These are phyloP conservation scores for Caerostris darwini DNA, from an alignment of 1,140 invertebrate genomes.

Conservation along the genomic window DNA sequence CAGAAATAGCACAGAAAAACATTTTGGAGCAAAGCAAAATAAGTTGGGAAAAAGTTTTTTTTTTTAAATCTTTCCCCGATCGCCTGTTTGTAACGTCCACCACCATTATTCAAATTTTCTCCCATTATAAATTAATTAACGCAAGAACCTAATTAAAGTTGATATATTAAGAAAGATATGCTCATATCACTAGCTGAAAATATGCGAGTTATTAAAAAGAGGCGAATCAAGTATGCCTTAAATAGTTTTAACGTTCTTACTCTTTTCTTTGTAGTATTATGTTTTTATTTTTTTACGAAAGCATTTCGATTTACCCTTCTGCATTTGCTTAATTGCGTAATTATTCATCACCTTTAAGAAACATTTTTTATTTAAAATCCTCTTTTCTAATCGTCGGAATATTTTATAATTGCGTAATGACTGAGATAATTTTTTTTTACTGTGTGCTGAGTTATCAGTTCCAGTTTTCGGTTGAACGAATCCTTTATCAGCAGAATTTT, in stretches of 20 bases:
- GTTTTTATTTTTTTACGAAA: background rate
- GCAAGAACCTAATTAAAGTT: conserved; percentile 55
- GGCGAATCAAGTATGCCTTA: conserved; percentile 14
- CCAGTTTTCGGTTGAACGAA: background rate
- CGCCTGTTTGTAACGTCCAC: background rate
- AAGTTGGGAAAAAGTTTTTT: background rate
- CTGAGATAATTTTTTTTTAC: background rate
- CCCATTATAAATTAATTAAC: conserved; percentile 72
- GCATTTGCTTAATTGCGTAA: conserved; percentile 57
- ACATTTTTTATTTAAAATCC: conserved; percentile 19
- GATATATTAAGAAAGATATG: conserved; percentile 69
- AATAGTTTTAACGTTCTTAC: conserved; percentile 21
- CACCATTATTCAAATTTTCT: conserved; percentile 61
- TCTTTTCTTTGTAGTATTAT: too few relatives aligned
- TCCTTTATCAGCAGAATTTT: conserved; percentile 14
- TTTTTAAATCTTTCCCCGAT: too few relatives aligned
- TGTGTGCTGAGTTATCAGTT: background rate
- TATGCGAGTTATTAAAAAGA: background rate
- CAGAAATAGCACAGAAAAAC: conserved; percentile 5
- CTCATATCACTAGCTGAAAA: conserved; percentile 53
- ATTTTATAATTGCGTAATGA: conserved; percentile 69
- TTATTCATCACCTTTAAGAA: conserved; percentile 59
- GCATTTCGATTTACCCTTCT: conserved; percentile 30
- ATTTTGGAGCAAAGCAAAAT: background rate
- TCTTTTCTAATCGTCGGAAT: conserved; percentile 21